Base-by-base conservation (phyloP, 2,113 vertebrate species). In the Nothobranchius furzeri region DNA sequence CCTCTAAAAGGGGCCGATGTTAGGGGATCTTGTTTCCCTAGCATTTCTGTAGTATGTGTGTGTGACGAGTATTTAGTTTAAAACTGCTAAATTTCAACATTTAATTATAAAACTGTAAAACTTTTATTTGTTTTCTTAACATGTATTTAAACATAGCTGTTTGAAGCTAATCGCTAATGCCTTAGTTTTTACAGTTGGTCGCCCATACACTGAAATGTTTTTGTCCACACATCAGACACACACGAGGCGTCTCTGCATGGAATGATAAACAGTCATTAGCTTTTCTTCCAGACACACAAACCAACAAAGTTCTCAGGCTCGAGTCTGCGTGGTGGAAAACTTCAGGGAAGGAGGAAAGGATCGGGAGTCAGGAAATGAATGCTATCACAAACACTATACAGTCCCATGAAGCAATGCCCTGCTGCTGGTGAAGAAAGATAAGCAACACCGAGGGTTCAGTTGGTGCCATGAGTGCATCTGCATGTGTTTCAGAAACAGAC, bases 211-310 rank as follows among this genome's bases (percentile, higher is more conserved):
- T 45, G 10, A 45, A 45, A 45, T 11, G 4, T 13, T 49, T 20
- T 20, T 2, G 10, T 2, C 6, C 10, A 9, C 8, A 50, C 70
- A 49, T 2, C 7, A 12, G 11, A 50, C 7, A 50, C 25, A 54
- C 13, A 10, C 37, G 54, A 73, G n/a, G 3, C 6, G 9, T 10
- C n/a, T 55, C 24, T 50, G 13, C 68, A 24, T 24, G 2, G 17
- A 69, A 48, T 50, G 66, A 61, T 60, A 57, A 62, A 73, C 35
- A 45, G 10, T 30, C 12, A 43, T 59, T 8, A 9, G 40, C 12
- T 45, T 49, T 1, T 36, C 52, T 45, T 64, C 54, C 11, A 72
- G 53, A 7, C 12, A 14, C 0, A 61, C 48, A 2, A 75, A 9
- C 12, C 14, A 6, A 61, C 51, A 2, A 76, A 55, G 9, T 43